phyloP scores from a whole-genome alignment of 2,888 invertebrate species.

The Anoplius nigerrimus region DNA sequence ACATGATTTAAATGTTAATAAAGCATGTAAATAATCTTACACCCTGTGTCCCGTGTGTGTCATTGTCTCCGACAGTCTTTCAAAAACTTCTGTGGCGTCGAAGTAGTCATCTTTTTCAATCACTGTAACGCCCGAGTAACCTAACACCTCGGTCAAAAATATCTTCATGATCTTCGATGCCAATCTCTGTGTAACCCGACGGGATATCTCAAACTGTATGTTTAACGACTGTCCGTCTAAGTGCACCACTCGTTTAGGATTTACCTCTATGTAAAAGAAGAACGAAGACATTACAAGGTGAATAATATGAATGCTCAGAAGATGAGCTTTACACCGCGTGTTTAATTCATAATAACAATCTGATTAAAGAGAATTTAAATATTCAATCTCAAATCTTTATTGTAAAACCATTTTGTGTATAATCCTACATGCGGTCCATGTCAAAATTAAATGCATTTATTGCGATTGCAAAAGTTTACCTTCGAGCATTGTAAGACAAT shows the following conservation, averaged over 20 bases:
- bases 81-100: constrained; percentile 68
- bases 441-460: too few relatives aligned
- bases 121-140: constrained; percentile 75
- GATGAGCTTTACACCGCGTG: neutral
- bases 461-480: constrained; percentile 48
- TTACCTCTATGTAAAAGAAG: constrained; percentile 72
- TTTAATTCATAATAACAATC: too few relatives aligned
- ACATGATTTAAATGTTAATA: too few relatives aligned
- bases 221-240: constrained; percentile 71
- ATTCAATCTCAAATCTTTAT: neutral
- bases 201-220: constrained; percentile 77
- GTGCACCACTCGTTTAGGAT: constrained; percentile 75
- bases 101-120: constrained; percentile 75
- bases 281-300: neutral
- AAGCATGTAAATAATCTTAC: constrained; percentile 60
- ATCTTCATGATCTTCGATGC: constrained; percentile 79
- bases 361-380: neutral
- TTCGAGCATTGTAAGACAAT: constrained; percentile 63
- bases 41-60: constrained; percentile 43
- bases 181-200: constrained; percentile 78
- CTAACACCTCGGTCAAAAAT: constrained; percentile 77
- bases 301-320: neutral
- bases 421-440: too few relatives aligned
- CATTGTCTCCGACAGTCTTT: constrained; percentile 64
- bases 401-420: constrained; percentile 9